Evolutionary conservation across 2,888 invertebrate species (phyloP).

Genomic region (Phrixothrix hirtus): DNA sequence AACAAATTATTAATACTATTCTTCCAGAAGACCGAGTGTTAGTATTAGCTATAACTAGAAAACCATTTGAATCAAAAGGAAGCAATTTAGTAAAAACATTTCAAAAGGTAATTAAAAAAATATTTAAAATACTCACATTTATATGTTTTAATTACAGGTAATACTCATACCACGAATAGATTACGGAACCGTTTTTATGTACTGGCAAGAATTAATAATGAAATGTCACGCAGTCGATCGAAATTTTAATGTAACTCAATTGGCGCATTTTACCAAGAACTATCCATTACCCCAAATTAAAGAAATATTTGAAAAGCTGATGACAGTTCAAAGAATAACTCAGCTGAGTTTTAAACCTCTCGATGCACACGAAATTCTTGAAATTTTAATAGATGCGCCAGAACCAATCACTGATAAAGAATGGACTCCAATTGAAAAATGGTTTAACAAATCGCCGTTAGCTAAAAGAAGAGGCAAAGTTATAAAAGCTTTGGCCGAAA

Average conservation of each 20-base stretch:
- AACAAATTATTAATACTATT: constrained; percentile 70
- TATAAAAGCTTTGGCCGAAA: constrained; percentile 41
- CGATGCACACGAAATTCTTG: constrained; percentile 58
- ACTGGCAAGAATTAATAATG: constrained; percentile 62
- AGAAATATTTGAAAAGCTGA: constrained; percentile 54
- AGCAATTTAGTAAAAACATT: constrained; percentile 62
- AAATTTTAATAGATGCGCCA: constrained; percentile 50
- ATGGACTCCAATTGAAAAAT: constrained; percentile 57
- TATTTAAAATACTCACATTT: constrained; percentile 8
- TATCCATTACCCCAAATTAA: constrained; percentile 60
- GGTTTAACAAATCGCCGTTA: constrained; percentile 55
- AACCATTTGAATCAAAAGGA: constrained; percentile 67
- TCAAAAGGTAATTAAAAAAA: constrained; percentile 56
- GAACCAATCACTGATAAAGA: constrained; percentile 56
- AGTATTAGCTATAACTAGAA: constrained; percentile 68
- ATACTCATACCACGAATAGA: constrained; percentile 59
- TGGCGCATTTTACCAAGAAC: constrained; percentile 61
- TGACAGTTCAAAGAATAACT: constrained; percentile 60
- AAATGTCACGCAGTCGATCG: constrained; percentile 63
- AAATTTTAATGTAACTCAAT: constrained; percentile 62
- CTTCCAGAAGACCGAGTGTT: constrained; percentile 67
- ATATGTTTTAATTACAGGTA: constrained; percentile 33
- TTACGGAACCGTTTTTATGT: constrained; percentile 62
- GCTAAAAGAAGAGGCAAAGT: constrained; percentile 50
- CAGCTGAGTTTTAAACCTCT: constrained; percentile 61